A percentile compares a stretch with the other conserved stretches of the same genome.
Conservation (phyloP, 2,113 vertebrate species). For the Hemibagrus wyckioides region DNA sequence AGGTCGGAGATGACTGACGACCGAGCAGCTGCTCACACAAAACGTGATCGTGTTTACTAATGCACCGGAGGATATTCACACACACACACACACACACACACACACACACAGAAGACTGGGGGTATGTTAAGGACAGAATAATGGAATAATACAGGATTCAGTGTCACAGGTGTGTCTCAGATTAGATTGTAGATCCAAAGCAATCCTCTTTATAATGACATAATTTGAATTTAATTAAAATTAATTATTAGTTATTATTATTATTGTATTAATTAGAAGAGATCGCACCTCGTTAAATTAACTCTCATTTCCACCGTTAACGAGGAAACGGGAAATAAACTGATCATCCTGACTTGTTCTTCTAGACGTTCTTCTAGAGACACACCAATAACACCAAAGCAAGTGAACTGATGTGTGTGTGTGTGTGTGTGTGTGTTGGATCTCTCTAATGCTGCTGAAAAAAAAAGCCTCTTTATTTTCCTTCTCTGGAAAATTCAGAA, state of each 20-base stretch:
- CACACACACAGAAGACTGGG: background rate
- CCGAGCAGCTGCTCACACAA: conserved; percentile 24
- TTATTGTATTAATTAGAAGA: background rate
- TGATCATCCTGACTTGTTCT: background rate
- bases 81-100: background rate
- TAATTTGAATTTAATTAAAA: background rate
- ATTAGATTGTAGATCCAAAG: background rate
- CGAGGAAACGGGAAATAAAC: background rate
- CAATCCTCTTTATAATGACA: background rate
- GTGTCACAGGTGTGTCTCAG: background rate
- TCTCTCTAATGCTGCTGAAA: background rate
- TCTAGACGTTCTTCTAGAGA: background rate
- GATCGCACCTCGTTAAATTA: background rate
- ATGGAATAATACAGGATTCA: too few relatives aligned
- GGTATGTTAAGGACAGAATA: too few relatives aligned
- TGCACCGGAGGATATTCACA: background rate
- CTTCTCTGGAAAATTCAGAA: conserved; percentile 38
- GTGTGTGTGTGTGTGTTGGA: conserved; percentile 8
- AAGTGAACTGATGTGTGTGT: conserved; percentile 3
- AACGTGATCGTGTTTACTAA: conserved; percentile 4
- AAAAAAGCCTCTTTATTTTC: background rate
- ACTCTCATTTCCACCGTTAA: background rate
- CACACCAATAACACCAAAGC: background rate
- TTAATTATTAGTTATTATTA: background rate
- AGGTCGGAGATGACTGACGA: conserved; percentile 20